Percentiles rank a stretch among this genome's conserved stretches.
These are phyloP conservation scores for Knipowitschia caucasica DNA, from an alignment of 2,797 vertebrate species.

Conservation along the genomic window DNA sequence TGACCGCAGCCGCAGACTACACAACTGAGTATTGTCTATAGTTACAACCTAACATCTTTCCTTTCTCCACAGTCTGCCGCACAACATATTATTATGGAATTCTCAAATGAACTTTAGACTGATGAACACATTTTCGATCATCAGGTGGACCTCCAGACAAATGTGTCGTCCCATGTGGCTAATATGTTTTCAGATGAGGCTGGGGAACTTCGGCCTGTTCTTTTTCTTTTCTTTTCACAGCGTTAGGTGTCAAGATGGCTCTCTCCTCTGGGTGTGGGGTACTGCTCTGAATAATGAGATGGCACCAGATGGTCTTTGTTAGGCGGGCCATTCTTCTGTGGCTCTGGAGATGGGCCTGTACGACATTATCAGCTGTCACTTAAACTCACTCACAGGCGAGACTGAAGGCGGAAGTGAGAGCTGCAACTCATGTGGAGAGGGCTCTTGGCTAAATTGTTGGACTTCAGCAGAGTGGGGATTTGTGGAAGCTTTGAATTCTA, in stretches of 20 bases:
- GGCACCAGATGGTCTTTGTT: slow-evolving; percentile 65
- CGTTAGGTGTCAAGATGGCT: slow-evolving; percentile 39
- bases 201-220: slow-evolving; percentile 26
- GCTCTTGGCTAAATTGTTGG: too few relatives aligned
- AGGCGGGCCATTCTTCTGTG: slow-evolving; percentile 44
- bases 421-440: slow-evolving; percentile 24
- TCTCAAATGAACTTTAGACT: too few relatives aligned
- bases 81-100: too few relatives aligned
- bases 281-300: slow-evolving; percentile 60
- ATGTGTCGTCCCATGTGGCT: not conserved
- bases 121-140: not conserved
- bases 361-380: slow-evolving; percentile 56
- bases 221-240: slow-evolving; percentile 23
- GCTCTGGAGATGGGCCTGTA: slow-evolving; percentile 48
- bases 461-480: slow-evolving; percentile 13
- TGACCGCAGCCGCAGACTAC: too few relatives aligned
- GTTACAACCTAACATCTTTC: too few relatives aligned
- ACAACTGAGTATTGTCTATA: too few relatives aligned
- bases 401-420: slow-evolving; percentile 40
- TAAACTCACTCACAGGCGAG: slow-evolving; percentile 31
- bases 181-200: slow-evolving; percentile 21
- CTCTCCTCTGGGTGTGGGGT: slow-evolving; percentile 44
- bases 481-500: not conserved
- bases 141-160: not conserved
- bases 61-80: too few relatives aligned